phyloP scores from a whole-genome alignment of 1,140 invertebrate species.

The Varroa destructor region DNA sequence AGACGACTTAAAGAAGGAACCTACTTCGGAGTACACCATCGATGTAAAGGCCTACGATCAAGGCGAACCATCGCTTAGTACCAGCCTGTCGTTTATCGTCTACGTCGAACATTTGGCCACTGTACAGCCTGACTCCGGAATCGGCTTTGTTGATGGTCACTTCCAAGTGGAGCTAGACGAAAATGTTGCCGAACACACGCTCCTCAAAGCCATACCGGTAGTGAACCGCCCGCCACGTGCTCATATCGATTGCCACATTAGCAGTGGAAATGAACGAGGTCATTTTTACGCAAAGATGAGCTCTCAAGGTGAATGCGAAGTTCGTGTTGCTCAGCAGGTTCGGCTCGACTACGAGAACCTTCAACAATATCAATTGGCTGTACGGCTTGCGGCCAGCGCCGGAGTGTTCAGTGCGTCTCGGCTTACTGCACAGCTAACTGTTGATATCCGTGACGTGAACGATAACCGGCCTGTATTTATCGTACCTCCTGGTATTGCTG shows the following conservation, averaged over 20 bases:
- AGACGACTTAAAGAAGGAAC: slow-evolving; percentile 67
- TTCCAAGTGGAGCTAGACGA: slow-evolving; percentile 56
- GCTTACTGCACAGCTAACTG: slow-evolving; percentile 49
- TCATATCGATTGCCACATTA: slow-evolving; percentile 57
- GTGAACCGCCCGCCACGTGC: slow-evolving; percentile 54
- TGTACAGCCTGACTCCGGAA: slow-evolving; percentile 52
- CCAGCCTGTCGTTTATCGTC: slow-evolving; percentile 60
- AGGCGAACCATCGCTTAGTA: slow-evolving; percentile 65
- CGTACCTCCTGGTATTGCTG: slow-evolving; percentile 47
- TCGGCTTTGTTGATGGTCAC: slow-evolving; percentile 65
- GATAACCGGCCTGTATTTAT: slow-evolving; percentile 70
- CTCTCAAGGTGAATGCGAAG: slow-evolving; percentile 60
- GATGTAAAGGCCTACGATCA: slow-evolving; percentile 72
- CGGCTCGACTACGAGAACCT: slow-evolving; percentile 60
- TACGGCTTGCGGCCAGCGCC: slow-evolving; percentile 57
- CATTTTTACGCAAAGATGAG: slow-evolving; percentile 58
- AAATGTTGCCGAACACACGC: slow-evolving; percentile 52
- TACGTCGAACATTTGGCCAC: slow-evolving; percentile 64
- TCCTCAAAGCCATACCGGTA: slow-evolving; percentile 57
- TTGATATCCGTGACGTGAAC: slow-evolving; percentile 70
- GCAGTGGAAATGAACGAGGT: slow-evolving; percentile 55
- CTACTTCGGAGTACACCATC: slow-evolving; percentile 68
- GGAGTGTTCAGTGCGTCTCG: slow-evolving; percentile 41
- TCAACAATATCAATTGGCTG: slow-evolving; percentile 57
- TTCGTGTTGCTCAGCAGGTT: slow-evolving; percentile 50